Conservation (phyloP, 2,888 invertebrate species). For the Macaria notata region DNA sequence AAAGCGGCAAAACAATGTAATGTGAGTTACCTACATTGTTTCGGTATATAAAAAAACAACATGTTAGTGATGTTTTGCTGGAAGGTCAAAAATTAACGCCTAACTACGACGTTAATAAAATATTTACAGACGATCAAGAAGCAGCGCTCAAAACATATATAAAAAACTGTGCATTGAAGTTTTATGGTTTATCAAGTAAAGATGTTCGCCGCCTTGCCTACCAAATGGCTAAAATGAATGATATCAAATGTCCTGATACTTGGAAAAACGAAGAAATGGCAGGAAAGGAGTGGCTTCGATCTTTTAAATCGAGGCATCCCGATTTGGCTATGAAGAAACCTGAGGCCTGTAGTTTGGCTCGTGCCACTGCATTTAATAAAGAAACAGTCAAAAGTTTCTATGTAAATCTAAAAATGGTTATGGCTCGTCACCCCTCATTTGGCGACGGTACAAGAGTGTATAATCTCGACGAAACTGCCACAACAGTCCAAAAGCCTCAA, state of each 20-base stretch:
- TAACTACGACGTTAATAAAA: not conserved
- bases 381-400: constrained; percentile 16
- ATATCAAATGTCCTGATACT: not conserved
- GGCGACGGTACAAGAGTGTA: constrained; percentile 31
- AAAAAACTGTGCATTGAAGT: not conserved
- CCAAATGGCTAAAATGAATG: not conserved
- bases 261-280: not conserved
- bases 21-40: not conserved
- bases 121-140: not conserved
- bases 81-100: not conserved
- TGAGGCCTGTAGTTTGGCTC: not conserved
- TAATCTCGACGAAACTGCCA: constrained; percentile 36
- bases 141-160: not conserved
- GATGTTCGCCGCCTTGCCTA: not conserved
- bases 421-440: constrained; percentile 24
- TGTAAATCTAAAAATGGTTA: constrained; percentile 18
- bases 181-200: not conserved
- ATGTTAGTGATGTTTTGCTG: not conserved
- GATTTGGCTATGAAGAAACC: not conserved
- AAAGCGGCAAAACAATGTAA: not conserved
- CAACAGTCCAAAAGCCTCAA: constrained; percentile 33
- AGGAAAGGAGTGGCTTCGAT: not conserved
- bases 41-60: not conserved
- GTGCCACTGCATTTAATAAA: no score
- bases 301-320: not conserved